Percentiles rank a stretch among this genome's conserved stretches.
Conservation (phyloP, 2,888 invertebrate species). For the Anthrax anthrax region DNA sequence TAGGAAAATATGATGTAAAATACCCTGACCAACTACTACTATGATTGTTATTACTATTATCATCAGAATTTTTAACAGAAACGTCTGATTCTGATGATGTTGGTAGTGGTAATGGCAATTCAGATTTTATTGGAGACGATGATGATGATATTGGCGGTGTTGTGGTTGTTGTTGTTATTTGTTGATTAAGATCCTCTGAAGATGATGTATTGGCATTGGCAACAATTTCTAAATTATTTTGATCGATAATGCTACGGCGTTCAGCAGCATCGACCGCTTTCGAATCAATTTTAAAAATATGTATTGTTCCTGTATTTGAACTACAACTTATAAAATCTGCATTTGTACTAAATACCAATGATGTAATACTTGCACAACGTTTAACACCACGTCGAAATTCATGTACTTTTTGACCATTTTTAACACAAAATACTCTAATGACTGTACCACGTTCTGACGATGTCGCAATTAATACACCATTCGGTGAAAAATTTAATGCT, state of each 20-base stretch:
- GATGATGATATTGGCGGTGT: background rate
- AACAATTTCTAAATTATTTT: slow-evolving; percentile 5
- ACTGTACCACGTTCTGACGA: slow-evolving; percentile 34
- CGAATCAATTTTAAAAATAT: slow-evolving; percentile 30
- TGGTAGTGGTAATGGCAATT: background rate
- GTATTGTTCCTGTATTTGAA: slow-evolving; percentile 34
- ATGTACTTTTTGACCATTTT: slow-evolving; percentile 32
- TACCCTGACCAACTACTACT: slow-evolving; percentile 24
- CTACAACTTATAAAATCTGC: slow-evolving; percentile 31
- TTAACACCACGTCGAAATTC: slow-evolving; percentile 33
- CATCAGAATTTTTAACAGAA: background rate
- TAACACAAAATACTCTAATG: slow-evolving; percentile 33
- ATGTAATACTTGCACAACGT: slow-evolving; percentile 31
- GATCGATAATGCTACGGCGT: slow-evolving; percentile 12
- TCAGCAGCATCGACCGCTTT: slow-evolving; percentile 27
- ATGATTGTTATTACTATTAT: slow-evolving; percentile 1
- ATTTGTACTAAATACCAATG: slow-evolving; percentile 27
- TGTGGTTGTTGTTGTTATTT: background rate
- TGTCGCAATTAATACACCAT: slow-evolving; percentile 29
- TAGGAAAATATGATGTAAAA: slow-evolving; percentile 29
- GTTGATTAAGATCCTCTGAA: slow-evolving; percentile 9
- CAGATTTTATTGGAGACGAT: background rate
- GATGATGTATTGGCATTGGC: slow-evolving; percentile 9
- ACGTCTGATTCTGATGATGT: background rate
- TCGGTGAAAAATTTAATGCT: slow-evolving; percentile 30